Evolutionary conservation across 2,797 vertebrate species (phyloP), one percentile per base, ranked within the genome.

Genomic region (Tokudaia muenninki): DNA sequence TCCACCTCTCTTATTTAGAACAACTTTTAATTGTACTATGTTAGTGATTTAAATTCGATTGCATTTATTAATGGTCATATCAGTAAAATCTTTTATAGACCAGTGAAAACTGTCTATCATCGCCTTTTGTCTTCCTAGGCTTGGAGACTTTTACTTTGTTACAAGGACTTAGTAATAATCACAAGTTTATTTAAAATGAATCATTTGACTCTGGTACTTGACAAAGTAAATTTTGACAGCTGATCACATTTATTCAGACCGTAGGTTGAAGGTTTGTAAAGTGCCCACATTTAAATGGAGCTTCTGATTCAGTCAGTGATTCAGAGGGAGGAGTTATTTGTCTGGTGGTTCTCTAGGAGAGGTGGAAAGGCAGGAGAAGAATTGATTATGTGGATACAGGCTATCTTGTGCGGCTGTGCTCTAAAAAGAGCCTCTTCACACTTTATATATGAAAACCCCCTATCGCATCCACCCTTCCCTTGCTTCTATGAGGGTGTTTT

Each of bases 21-120:
- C 7, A 92, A 72, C 34, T 91, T 97, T 94, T 92, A 94, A 86
- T 93, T 95, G 70, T 22, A 80, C 78, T 82, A n/a, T 92, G 21
- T 8, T 81, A 80, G 55, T 72, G 61, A 93, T 95, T 96, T 94
- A 90, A 70, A 55, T 67, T 16, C 80, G 84, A 50, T 59, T 90
- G 11, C 37, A 90, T 83, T 93, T 67, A 93, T 87, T 92, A 86
- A 87, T 70, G 78, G 31, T 84, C 67, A 52, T 92, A 94, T 93
- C 34, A 91, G 82, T 90, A 80, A 83, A 97, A 94, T 5, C 55
- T 77, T 96, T 75, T 87, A 50, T 1, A 86, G 63, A 86, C 2
- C 91, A 26, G 86, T 86, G 74, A 93, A 92, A 97, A 34, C 57
- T 82, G 50, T 92, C 37, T 57, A 41, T 70, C 47, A 77, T 70